A percentile compares a stretch with the other conserved stretches of the same genome.
These are phyloP conservation scores for Nylanderia fulva DNA, from an alignment of 1,140 invertebrate species.

Conservation along the genomic window DNA sequence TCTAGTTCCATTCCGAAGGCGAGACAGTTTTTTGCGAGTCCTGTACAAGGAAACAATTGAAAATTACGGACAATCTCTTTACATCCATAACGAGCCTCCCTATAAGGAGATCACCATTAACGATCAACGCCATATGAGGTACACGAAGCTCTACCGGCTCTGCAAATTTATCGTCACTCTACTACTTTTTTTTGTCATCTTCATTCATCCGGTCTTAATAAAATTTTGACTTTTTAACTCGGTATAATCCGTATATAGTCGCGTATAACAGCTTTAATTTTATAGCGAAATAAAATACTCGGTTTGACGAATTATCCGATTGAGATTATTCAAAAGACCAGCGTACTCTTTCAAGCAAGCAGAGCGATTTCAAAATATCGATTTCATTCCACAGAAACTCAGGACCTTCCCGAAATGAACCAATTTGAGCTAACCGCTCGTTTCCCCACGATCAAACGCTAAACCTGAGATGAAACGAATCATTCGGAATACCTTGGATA, in stretches of 20 bases:
- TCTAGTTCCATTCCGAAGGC: conserved; percentile 53
- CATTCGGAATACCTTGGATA: conserved; percentile 35
- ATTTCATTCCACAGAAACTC: conserved; percentile 34
- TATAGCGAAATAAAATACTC: conserved; percentile 38
- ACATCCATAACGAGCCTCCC: conserved; percentile 75
- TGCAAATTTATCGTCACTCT: conserved; percentile 79
- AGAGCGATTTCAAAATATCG: conserved; percentile 48
- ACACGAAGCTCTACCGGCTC: conserved; percentile 74
- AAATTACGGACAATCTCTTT: conserved; percentile 72
- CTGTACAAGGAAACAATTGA: conserved; percentile 73
- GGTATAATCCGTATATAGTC: conserved; percentile 39
- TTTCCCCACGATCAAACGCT: conserved; percentile 33
- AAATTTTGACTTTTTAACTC: conserved; percentile 73
- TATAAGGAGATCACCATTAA: conserved; percentile 77
- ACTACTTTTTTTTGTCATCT: conserved; percentile 82
- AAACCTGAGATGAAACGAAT: conserved; percentile 23
- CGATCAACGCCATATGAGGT: conserved; percentile 76
- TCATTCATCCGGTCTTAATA: conserved; percentile 78
- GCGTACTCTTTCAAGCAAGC: neutral
- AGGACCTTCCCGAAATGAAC: conserved; percentile 24
- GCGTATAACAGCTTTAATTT: conserved; percentile 41
- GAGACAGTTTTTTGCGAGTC: conserved; percentile 60
- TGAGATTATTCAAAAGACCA: neutral
- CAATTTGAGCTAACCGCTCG: conserved; percentile 36
- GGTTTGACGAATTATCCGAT: neutral